Evolutionary conservation across 2,797 vertebrate genomes (phyloP), one percentile per base, ranked within the genome.

Genomic region (Aphelocoma californica): DNA sequence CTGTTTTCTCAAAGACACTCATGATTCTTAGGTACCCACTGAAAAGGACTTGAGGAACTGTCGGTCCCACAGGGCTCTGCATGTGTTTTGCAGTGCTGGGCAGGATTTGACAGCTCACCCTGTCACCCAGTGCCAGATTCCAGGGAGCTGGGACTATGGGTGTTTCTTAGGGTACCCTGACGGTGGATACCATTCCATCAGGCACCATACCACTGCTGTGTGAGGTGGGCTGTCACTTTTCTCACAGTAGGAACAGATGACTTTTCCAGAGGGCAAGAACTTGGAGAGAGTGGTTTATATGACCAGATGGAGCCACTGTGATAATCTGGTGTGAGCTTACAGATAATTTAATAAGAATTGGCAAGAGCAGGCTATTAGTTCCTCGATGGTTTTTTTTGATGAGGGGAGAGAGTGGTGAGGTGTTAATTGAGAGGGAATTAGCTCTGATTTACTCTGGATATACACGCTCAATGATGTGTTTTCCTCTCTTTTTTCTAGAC

Each of bases 381-480:
- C 60, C 34, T 82, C 77, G 42, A 34, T 21, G 8, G 0, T 17
- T 38, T 38, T 40, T 72, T 95, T 50, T 85, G 5, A 77, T 61
- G 81, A 60, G 15, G 14, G 12, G 9, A 86, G 56, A 80, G 42
- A 84, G 69, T 90, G 65, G 8, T 91, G 82, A 95, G 54, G 70
- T 90, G 85, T 85, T 93, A 92, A 92, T 93, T 91, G 69, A 61
- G 81, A 85, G 54, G 42, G 42, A 92, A 81, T 89, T 91, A 87
- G 24, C 34, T 81, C 67, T 82, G 0, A 0, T 88, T 93, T 75
- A n/a, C 50, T 82, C 61, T 86, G 75, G 45, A 47, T 91, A 38
- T 67, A 42, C 10, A 34, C 26, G 10, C 15, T 90, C 18, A 80
- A 6, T 24, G 1, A 60, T 32, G 26, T 44, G 8, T 5, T 85